Evolutionary conservation across 2,888 invertebrate species (phyloP).

Genomic region (Lepidocyrtinus sp.): DNA sequence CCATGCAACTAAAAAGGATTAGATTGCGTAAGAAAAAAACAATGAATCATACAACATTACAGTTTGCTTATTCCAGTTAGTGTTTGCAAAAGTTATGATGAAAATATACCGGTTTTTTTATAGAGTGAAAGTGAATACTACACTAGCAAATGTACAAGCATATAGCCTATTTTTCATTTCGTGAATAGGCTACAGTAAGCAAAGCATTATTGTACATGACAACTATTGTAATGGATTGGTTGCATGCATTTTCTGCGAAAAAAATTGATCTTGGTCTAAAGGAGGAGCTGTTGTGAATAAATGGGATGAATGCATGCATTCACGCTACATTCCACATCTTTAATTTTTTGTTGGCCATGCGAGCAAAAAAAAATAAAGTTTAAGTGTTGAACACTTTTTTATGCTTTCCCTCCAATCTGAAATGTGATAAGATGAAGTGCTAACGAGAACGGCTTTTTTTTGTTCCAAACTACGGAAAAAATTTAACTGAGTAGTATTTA

Average conservation of each 20-base stretch:
- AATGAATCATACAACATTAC: neutral
- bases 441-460: no score
- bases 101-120: neutral
- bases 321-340: neutral
- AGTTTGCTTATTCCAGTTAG: neutral
- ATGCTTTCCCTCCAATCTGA: neutral
- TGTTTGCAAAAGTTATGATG: neutral
- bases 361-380: neutral
- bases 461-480: no score
- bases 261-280: constrained; percentile 2
- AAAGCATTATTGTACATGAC: constrained; percentile 3
- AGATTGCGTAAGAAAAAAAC: neutral
- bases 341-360: neutral
- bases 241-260: constrained; percentile 4
- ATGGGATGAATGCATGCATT: neutral
- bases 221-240: constrained; percentile 13
- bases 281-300: constrained; percentile 13
- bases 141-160: neutral
- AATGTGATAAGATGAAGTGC: neutral
- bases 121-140: neutral
- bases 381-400: no score
- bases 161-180: no score
- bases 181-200: neutral
- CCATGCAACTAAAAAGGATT: neutral
- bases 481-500: no score